Evolutionary conservation across 2,888 invertebrate species (phyloP).

Genomic region (Scaptomyza polygonia): DNA sequence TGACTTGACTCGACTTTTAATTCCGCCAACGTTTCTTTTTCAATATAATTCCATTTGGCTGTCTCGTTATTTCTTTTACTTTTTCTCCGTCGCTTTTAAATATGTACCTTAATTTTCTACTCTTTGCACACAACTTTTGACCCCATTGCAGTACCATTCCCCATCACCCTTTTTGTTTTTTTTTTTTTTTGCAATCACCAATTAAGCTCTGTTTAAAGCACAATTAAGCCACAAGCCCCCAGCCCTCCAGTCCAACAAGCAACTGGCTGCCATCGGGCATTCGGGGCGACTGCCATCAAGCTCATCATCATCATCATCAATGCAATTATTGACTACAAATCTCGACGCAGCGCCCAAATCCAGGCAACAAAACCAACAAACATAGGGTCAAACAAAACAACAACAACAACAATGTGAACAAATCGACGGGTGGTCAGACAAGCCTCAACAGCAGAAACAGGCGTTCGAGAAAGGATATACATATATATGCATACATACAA

Average conservation of each 20-base stretch:
- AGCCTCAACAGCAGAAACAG: constrained; percentile 13
- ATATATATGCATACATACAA: not conserved
- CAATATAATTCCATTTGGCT: constrained; percentile 6
- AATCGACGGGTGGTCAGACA: constrained; percentile 47
- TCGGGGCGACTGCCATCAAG: constrained; percentile 21
- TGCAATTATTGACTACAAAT: constrained; percentile 77
- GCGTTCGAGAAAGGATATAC: not conserved
- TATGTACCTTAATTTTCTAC: constrained; percentile 18
- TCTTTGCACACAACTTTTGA: constrained; percentile 24
- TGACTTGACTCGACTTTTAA: constrained; percentile 13
- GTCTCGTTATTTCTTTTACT: not conserved
- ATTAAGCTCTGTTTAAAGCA: constrained; percentile 76
- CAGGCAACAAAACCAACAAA: constrained; percentile 22
- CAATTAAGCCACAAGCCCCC: constrained; percentile 62
- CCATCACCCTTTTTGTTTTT: no score
- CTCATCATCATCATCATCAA: constrained; percentile 69
- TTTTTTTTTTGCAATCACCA: constrained; percentile 67
- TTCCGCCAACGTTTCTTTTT: not conserved
- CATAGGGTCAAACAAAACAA: constrained; percentile 16
- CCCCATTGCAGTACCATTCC: constrained; percentile 22
- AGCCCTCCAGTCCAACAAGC: not conserved
- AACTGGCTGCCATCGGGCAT: not conserved
- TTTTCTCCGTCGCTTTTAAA: constrained; percentile 16
- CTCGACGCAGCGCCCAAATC: constrained; percentile 65
- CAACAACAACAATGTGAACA: constrained; percentile 23